A percentile compares a stretch with the other conserved stretches of the same genome.
Conservation (phyloP, 2,888 invertebrate species). For the Falcaria lacertinaria region DNA sequence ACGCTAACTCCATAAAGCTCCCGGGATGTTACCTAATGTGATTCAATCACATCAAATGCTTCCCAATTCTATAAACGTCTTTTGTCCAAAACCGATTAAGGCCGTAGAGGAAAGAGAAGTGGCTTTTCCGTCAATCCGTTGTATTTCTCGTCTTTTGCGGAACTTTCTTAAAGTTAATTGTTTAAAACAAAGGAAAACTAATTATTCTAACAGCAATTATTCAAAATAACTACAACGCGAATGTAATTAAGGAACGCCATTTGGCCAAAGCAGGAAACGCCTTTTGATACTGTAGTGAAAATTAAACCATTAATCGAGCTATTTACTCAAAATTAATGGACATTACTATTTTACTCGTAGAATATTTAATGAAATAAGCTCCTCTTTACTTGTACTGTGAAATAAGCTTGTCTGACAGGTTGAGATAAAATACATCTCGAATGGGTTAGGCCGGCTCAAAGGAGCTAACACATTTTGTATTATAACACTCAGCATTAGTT, state of each 20-base stretch:
- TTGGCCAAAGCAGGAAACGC: not conserved
- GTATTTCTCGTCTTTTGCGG: no score
- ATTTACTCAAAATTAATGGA: not conserved
- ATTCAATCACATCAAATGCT: not conserved
- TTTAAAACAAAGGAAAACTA: no score
- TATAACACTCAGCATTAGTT: no score
- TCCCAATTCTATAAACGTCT: not conserved
- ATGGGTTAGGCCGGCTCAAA: no score
- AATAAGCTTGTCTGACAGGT: not conserved
- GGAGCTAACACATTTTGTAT: no score
- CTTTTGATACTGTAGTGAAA: not conserved
- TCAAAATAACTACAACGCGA: no score
- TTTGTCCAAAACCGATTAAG: not conserved
- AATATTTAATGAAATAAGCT: not conserved
- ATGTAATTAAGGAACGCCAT: not conserved
- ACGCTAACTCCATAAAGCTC: not conserved
- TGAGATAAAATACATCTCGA: not conserved
- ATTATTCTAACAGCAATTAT: no score
- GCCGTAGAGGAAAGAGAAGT: not conserved
- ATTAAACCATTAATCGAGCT: not conserved
- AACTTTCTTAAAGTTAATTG: no score
- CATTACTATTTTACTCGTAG: not conserved
- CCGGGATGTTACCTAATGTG: not conserved
- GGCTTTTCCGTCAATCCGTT: no score
- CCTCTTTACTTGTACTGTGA: no score